Base-by-base conservation (phyloP, 2,113 vertebrate species). In the Accipiter virgatus region DNA sequence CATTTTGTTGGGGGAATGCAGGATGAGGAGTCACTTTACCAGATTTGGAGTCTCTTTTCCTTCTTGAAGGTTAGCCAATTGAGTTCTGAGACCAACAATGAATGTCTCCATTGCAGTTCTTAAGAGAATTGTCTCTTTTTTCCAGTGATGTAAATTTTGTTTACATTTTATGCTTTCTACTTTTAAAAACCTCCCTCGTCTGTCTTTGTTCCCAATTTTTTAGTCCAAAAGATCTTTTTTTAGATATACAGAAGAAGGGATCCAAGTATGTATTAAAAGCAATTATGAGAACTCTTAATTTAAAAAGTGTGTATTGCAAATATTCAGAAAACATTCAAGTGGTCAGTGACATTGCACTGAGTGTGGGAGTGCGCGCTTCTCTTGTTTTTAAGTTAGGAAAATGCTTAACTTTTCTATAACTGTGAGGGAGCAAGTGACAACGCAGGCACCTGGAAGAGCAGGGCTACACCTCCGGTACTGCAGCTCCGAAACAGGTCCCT, bases 131-230 rank as follows among this genome's bases (percentile, higher is more conserved):
- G 32, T 89, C 66, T 92, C 34, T 65, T 95, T 95, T 95, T 95
- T 73, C 89, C 89, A 94, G 56, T 32, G 19, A 93, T 96, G 91
- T 96, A 94, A 89, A 95, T 95, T 96, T 94, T 91, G 78, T 96
- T 96, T 95, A 85, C 20, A 55, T 91, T 95, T 95, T 83, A 40
- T 93, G 32, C 81, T 94, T 91, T 83, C 74, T 91, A 45, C 84
- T 87, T 94, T 59, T 62, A 43, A 93, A 95, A 95, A 88, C 50
- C 66, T 86, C 61, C 68, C 56, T 81, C 34, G 38, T 81, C 70
- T 96, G 85, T 86, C 86, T 88, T 96, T 91, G 43, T 95, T 95
- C 77, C 34, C 32, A n/a, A 3, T 71, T 63, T 90, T 91, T 92
- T 22, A 62, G 45, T 83, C 78, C 85, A 75, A 65, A 85, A 87